phyloP scores from a whole-genome alignment of 2,888 invertebrate genomes.

The Rhagium mordax region DNA sequence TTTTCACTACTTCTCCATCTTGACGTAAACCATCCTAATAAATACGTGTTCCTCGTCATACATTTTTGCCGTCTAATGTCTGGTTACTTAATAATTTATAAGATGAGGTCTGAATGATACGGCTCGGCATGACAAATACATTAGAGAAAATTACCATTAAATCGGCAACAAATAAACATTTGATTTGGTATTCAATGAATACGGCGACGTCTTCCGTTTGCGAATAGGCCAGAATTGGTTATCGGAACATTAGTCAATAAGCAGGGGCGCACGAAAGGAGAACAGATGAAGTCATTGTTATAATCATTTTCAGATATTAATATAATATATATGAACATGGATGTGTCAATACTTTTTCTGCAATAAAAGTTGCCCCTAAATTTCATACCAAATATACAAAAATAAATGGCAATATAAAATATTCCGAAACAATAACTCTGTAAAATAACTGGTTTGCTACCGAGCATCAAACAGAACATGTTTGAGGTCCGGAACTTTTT shows the following conservation, averaged over 20 bases:
- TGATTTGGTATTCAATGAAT: constrained; percentile 53
- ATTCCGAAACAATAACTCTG: too few species aligned
- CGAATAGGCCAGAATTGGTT: constrained; percentile 34
- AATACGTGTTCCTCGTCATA: neutral
- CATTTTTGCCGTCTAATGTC: neutral
- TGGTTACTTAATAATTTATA: constrained; percentile 23
- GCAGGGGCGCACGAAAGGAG: neutral
- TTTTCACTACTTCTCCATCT: neutral
- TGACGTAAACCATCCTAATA: neutral
- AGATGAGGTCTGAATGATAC: constrained; percentile 11
- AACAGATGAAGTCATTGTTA: neutral
- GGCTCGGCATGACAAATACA: constrained; percentile 50
- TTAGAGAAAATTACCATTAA: constrained; percentile 56
- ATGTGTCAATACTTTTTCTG: too few species aligned
- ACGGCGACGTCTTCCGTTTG: constrained; percentile 47
- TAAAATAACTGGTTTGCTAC: too few species aligned
- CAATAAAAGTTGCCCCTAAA: too few species aligned
- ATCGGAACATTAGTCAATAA: constrained; percentile 5
- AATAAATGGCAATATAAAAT: too few species aligned
- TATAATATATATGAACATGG: too few species aligned
- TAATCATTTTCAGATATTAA: too few species aligned
- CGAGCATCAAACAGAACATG: too few species aligned
- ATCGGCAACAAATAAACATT: constrained; percentile 56
- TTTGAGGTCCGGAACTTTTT: too few species aligned
- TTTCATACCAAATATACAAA: too few species aligned